Conservation (phyloP, 1,140 invertebrate genomes). For the Aphaenogaster rudis region DNA sequence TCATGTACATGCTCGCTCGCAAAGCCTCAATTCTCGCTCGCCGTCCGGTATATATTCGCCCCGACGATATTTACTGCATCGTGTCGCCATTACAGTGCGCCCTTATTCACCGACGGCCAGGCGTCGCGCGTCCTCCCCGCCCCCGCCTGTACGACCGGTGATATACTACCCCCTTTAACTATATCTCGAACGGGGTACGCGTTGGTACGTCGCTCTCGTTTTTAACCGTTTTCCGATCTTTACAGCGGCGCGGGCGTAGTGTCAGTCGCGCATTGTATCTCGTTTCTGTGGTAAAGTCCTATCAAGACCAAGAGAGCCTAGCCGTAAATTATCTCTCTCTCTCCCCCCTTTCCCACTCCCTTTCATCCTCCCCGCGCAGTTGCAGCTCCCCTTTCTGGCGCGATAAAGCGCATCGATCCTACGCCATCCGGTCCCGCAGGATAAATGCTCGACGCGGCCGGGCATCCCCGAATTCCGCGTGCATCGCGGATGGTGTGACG, state of each 20-base stretch:
- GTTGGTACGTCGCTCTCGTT: constrained; percentile 35
- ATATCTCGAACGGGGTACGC: constrained; percentile 24
- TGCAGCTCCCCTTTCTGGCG: constrained; percentile 43
- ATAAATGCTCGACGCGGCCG: constrained; percentile 53
- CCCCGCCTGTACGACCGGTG: not conserved
- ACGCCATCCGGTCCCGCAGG: constrained; percentile 46
- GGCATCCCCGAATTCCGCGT: constrained; percentile 1
- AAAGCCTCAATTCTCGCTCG: constrained; percentile 46
- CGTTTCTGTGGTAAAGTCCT: constrained; percentile 45
- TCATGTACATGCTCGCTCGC: constrained; percentile 36
- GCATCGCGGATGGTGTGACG: constrained; percentile 1
- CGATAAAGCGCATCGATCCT: constrained; percentile 77
- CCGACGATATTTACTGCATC: constrained; percentile 59
- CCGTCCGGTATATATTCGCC: constrained; percentile 26
- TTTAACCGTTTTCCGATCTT: constrained; percentile 58
- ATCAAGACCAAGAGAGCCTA: constrained; percentile 58
- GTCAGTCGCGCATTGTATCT: constrained; percentile 59
- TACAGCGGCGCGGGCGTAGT: too few species aligned
- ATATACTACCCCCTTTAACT: constrained; percentile 61
- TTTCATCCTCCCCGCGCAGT: not conserved
- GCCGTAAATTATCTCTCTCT: constrained; percentile 62
- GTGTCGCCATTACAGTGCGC: constrained; percentile 51
- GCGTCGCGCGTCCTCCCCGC: constrained; percentile 9
- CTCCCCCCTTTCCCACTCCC: not conserved
- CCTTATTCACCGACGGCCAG: constrained; percentile 53